Evolutionary conservation across 2,113 vertebrate genomes (phyloP).

Genomic region (Paedocypris sp.): DNA sequence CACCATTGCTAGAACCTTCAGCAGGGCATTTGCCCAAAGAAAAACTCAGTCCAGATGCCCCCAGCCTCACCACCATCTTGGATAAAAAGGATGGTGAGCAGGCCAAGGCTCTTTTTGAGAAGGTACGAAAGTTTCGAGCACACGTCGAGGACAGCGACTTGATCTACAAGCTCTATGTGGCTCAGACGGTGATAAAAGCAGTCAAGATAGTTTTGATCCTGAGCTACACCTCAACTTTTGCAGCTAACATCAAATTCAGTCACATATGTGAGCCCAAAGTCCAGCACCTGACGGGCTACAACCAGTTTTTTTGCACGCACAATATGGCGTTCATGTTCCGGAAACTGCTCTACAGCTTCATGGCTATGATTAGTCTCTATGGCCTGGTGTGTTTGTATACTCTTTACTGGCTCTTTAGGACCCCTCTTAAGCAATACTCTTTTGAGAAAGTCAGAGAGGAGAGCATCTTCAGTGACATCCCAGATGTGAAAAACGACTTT

Average conservation of each 20-base stretch:
- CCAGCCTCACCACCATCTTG: conserved; percentile 88
- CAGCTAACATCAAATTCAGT: conserved; percentile 76
- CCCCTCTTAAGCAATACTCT: conserved; percentile 91
- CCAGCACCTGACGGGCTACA: conserved; percentile 80
- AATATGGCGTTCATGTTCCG: conserved; percentile 96
- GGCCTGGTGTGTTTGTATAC: conserved; percentile 90
- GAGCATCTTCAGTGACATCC: conserved; percentile 96
- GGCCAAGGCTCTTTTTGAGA: conserved; percentile 82
- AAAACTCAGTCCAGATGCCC: conserved; percentile 77
- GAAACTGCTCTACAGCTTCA: conserved; percentile 88
- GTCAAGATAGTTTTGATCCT: conserved; percentile 91
- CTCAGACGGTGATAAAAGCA: conserved; percentile 87
- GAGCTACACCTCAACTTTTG: conserved; percentile 83
- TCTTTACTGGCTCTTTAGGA: conserved; percentile 88
- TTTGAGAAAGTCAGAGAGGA: conserved; percentile 96
- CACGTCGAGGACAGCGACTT: conserved; percentile 93
- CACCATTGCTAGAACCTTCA: conserved; percentile 77
- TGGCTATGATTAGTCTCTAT: conserved; percentile 86
- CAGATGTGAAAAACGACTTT: conserved; percentile 96
- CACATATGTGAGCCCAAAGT: conserved; percentile 74
- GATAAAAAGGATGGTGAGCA: conserved; percentile 73
- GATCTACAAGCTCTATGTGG: conserved; percentile 94
- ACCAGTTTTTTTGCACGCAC: conserved; percentile 80
- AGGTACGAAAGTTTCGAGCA: conserved; percentile 84
- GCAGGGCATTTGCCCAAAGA: conserved; percentile 82